Evolutionary conservation across 2,797 vertebrate genomes (phyloP), one percentile per base, ranked within the genome.

Genomic region (Knipowitschia caucasica): DNA sequence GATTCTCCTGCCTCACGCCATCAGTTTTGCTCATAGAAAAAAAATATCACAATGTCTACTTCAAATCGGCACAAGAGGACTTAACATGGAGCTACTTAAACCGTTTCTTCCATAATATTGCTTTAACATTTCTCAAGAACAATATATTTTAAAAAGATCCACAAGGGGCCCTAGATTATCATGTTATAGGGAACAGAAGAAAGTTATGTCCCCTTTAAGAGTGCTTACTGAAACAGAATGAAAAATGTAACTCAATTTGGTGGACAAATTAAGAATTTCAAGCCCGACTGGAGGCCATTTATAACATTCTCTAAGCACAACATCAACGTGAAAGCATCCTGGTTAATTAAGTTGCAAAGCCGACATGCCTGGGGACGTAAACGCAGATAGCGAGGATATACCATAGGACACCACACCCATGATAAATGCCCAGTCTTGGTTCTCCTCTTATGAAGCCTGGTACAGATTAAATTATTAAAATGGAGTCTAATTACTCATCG

Each of bases 381-480:
- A 14, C 44, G 45, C 54, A 56, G 61, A 56, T 61, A 61, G 18
- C 40, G 49, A 1, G 15, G 49, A 47, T 30, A 62, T 62, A 57
- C 53, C 52, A 50, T 43, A 10, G 33, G 27, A 35, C 12, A 39
- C 25, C 29, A 6, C 1, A 53, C 36, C 35, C 30, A 56, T 42
- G 23, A 56, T 43, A 31, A 46, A 67, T 49, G 20, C 20, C 46
- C 27, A 30, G 35, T 20, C 40, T 24, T 1, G 24, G 20, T 17
- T 53, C 44, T 18, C 30, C 36, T 45, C 47, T 15, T 52, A 17
- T 15, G 27, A 67, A 39, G 43, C 7, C 35, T 23, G 26, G 24
- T 6, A 50, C 5, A 62, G 35, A 50, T 31, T 36, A 4, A 57
- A 71, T 64, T 18, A 70, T 72, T 58, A 40, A 64, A 42, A 35